Percentiles rank a stretch among this genome's conserved stretches.
Evolutionary conservation across 2,888 invertebrate species (phyloP).

Genomic region (Caprella mutica): DNA sequence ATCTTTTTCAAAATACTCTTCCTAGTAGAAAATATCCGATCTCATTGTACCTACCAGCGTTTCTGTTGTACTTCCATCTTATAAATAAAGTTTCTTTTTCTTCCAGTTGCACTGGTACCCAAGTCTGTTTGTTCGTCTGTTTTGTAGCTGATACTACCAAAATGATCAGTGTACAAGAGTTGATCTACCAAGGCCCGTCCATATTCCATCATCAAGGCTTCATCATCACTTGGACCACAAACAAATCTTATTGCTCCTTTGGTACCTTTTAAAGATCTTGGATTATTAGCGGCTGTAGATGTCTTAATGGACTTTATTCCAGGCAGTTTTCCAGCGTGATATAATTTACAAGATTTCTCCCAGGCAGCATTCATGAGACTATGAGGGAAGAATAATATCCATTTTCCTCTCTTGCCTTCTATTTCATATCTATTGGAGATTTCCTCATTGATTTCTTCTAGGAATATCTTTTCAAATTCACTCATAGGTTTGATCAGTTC

Average conservation of each 20-base stretch:
- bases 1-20: too few relatives aligned
- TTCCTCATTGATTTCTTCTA: too few relatives aligned
- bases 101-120: neutral
- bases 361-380: neutral
- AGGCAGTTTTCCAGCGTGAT: neutral
- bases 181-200: neutral
- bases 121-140: neutral
- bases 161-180: neutral
- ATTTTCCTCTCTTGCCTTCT: neutral
- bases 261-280: neutral
- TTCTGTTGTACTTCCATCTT: neutral
- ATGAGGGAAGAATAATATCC: neutral
- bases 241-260: neutral
- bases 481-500: too few relatives aligned
- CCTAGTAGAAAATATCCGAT: too few relatives aligned
- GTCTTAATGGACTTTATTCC: neutral
- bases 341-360: neutral
- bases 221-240: neutral
- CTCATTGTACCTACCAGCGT: too few relatives aligned
- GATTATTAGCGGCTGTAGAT: neutral
- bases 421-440: too few relatives aligned
- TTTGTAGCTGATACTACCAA: neutral
- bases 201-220: neutral
- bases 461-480: too few relatives aligned
- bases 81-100: neutral